These are phyloP conservation scores for Mesoligia furuncula DNA, from an alignment of 2,888 invertebrate genomes.

Conservation along the genomic window DNA sequence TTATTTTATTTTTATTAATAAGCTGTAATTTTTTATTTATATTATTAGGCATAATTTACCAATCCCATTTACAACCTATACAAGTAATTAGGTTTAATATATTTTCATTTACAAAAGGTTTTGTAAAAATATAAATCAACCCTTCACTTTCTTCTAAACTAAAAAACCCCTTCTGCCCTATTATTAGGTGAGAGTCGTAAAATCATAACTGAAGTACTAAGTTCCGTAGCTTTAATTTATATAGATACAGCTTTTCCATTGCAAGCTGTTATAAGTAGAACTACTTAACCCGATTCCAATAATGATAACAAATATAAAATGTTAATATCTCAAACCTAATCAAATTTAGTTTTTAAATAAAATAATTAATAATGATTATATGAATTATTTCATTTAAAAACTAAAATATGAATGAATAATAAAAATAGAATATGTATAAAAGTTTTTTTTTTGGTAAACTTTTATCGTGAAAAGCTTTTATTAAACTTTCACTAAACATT, in stretches of 20 bases:
- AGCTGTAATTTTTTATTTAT: neutral
- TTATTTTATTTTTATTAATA: conserved; percentile 8
- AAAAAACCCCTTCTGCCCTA: neutral
- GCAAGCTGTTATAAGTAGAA: neutral
- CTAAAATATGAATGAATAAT: too few relatives aligned
- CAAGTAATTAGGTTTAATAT: too few relatives aligned
- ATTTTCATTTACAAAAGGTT: neutral
- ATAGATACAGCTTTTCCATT: neutral
- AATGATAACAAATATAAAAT: neutral
- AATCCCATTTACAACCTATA: neutral
- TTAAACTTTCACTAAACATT: neutral
- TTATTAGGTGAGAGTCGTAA: neutral
- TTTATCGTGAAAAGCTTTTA: neutral
- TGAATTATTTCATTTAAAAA: too few relatives aligned
- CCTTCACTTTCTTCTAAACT: too few relatives aligned
- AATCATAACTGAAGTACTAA: neutral
- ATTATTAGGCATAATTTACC: neutral
- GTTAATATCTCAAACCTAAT: neutral
- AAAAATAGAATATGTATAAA: neutral
- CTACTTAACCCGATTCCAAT: neutral
- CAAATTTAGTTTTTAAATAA: too few relatives aligned
- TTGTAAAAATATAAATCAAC: neutral
- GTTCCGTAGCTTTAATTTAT: neutral
- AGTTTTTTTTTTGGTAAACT: too few relatives aligned
- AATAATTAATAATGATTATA: too few relatives aligned